These are phyloP conservation scores for Dunckerocampus dactyliophorus DNA, from an alignment of 2,113 vertebrate species.

Conservation along the genomic window DNA sequence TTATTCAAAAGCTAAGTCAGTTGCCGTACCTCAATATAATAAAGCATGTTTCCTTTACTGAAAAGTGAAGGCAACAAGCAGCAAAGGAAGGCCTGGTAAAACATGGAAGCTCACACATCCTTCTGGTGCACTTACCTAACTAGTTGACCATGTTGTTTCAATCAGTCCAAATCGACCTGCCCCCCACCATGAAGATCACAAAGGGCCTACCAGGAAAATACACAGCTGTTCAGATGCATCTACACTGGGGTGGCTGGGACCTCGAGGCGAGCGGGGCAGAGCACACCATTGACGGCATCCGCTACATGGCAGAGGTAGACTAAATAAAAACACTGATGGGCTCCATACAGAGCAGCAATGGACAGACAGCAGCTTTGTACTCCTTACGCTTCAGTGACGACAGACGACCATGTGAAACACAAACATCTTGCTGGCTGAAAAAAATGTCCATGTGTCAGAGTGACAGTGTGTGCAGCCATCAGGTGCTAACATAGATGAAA, in stretches of 20 bases:
- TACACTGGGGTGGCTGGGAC: constrained; percentile 86
- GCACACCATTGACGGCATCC: constrained; percentile 84
- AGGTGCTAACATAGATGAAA: neutral
- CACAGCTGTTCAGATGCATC: constrained; percentile 84
- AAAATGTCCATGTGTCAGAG: constrained; percentile 1
- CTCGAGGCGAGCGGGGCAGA: constrained; percentile 83
- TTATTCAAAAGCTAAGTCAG: too few species aligned
- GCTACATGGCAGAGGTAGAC: constrained; percentile 83
- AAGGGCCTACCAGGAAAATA: constrained; percentile 69
- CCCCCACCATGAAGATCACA: constrained; percentile 75
- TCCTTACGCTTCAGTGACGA: neutral
- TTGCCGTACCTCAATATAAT: too few species aligned
- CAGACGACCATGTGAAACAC: neutral
- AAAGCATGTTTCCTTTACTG: too few species aligned
- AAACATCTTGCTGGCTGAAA: neutral
- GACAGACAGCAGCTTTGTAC: neutral
- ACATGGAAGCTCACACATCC: too few species aligned
- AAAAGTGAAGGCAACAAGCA: too few species aligned
- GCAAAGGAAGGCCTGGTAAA: too few species aligned
- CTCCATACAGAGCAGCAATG: neutral
- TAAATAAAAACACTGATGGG: neutral
- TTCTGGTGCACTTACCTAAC: neutral
- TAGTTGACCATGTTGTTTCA: neutral
- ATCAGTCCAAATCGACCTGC: constrained; percentile 83
- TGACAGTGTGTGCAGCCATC: neutral